A percentile compares a stretch with the other conserved stretches of the same genome.
phyloP scores from a whole-genome alignment of 1,140 invertebrate species.

The Pectinophora gossypiella region DNA sequence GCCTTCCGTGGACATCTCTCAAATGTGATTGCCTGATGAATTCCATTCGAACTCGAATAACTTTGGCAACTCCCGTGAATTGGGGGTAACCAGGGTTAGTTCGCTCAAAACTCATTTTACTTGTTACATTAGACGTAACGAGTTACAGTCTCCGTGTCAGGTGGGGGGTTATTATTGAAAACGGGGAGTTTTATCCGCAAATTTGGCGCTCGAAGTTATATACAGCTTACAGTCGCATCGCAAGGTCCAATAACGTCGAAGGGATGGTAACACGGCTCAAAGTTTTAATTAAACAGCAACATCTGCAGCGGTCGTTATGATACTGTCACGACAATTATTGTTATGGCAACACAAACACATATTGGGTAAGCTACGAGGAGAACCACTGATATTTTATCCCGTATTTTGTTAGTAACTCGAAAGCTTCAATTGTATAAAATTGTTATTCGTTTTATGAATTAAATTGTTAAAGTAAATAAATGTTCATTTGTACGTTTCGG shows the following conservation, averaged over 20 bases:
- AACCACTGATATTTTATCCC: too few species aligned
- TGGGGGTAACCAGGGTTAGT: background rate
- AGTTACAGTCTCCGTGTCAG: conserved; percentile 9
- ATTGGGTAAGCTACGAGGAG: conserved; percentile 15
- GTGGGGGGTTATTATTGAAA: conserved; percentile 24
- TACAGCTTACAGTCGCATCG: conserved; percentile 28
- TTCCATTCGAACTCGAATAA: background rate
- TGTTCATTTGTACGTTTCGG: too few species aligned
- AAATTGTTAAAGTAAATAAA: too few species aligned
- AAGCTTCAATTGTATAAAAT: too few species aligned
- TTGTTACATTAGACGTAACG: conserved; percentile 1
- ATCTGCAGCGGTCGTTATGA: conserved; percentile 48
- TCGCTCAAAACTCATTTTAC: background rate
- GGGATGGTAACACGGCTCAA: conserved; percentile 47
- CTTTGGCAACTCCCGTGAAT: too few species aligned
- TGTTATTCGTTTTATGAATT: too few species aligned
- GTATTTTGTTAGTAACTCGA: too few species aligned
- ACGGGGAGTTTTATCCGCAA: conserved; percentile 21
- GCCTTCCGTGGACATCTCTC: background rate
- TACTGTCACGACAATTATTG: conserved; percentile 56
- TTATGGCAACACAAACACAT: conserved; percentile 41
- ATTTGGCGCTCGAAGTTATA: conserved; percentile 33
- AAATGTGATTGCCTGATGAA: conserved; percentile 3
- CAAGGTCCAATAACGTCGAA: conserved; percentile 47
- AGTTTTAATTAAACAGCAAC: conserved; percentile 67